phyloP scores from a whole-genome alignment of 2,888 invertebrate species.

The Noctua fimbriata region DNA sequence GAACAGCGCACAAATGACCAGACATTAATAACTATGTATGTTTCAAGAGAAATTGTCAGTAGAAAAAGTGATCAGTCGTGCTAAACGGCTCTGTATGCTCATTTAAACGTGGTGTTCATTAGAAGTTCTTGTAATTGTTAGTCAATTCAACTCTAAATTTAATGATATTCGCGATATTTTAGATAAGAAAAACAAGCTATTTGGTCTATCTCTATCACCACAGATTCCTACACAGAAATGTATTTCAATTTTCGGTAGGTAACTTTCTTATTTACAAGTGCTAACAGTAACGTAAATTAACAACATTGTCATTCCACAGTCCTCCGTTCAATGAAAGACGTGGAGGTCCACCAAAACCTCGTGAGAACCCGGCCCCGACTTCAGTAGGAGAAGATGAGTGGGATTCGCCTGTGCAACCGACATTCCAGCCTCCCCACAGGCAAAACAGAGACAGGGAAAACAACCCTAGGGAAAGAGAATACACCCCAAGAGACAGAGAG shows the following conservation, averaged over 20 bases:
- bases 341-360: slow-evolving; percentile 76
- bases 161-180: background rate
- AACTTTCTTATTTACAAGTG: background rate
- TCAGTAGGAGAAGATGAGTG: slow-evolving; percentile 61
- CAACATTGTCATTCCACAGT: slow-evolving; percentile 23
- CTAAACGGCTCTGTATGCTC: slow-evolving; percentile 27
- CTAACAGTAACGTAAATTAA: background rate
- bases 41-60: slow-evolving; percentile 56
- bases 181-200: background rate
- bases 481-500: slow-evolving; percentile 50
- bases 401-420: slow-evolving; percentile 57
- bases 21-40: slow-evolving; percentile 52
- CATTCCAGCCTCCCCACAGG: slow-evolving; percentile 62
- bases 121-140: slow-evolving; percentile 29
- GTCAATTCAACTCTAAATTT: background rate
- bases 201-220: background rate
- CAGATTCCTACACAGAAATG: slow-evolving; percentile 19
- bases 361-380: slow-evolving; percentile 72
- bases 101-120: slow-evolving; percentile 16
- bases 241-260: slow-evolving; percentile 33
- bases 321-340: slow-evolving; percentile 70
- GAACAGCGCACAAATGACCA: slow-evolving; percentile 20
- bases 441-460: slow-evolving; percentile 62
- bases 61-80: slow-evolving; percentile 39
- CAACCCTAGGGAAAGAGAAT: slow-evolving; percentile 55